Evolutionary conservation across 2,797 vertebrate species (phyloP).

Genomic region (Smutsia temminckii): DNA sequence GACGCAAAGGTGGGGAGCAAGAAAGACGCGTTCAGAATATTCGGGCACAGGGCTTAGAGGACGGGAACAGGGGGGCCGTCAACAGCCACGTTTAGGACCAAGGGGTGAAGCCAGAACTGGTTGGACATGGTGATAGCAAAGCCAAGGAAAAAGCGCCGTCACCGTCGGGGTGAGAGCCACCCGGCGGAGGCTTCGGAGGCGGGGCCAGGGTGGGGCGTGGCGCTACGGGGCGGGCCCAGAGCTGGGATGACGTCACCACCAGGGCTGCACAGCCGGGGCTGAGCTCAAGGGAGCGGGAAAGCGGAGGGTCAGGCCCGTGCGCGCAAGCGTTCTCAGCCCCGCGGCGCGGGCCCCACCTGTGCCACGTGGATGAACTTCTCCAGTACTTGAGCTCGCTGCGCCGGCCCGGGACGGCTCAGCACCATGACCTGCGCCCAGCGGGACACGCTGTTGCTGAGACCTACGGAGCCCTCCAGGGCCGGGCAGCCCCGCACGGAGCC

Average conservation of each 20-base stretch:
- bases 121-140: background rate
- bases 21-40: background rate
- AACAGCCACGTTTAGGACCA: background rate
- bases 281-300: background rate
- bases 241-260: background rate
- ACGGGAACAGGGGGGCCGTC: background rate
- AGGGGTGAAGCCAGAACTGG: background rate
- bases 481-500: slow-evolving; percentile 91
- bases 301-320: background rate
- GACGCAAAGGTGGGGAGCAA: background rate
- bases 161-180: background rate
- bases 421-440: slow-evolving; percentile 98
- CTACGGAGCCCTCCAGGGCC: slow-evolving; percentile 91
- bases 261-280: fast-evolving
- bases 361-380: slow-evolving; percentile 94
- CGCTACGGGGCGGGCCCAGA: background rate
- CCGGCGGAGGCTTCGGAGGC: fast-evolving
- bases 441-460: slow-evolving; percentile 94
- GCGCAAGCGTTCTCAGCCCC: background rate
- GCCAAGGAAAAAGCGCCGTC: background rate
- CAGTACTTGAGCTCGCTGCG: slow-evolving; percentile 94
- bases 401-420: slow-evolving; percentile 91
- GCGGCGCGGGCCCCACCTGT: slow-evolving; percentile 86
- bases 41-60: background rate
- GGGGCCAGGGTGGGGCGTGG: background rate